phyloP scores from a whole-genome alignment of 2,888 invertebrate genomes.

The Drosophila niveifrons region DNA sequence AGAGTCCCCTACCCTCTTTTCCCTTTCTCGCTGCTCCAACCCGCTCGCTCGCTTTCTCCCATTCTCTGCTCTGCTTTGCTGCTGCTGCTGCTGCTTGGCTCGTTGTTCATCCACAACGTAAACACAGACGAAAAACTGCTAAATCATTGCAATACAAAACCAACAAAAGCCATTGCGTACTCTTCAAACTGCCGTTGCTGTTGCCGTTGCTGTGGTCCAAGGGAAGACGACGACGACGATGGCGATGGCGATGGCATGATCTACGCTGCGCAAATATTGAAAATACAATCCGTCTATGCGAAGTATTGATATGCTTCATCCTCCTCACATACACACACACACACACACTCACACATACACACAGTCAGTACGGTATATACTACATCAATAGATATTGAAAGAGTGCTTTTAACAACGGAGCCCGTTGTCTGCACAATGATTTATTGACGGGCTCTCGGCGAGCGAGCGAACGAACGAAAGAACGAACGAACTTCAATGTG shows the following conservation, averaged over 20 bases:
- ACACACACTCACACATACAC: conserved; percentile 26
- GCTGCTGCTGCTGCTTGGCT: neutral
- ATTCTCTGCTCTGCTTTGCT: neutral
- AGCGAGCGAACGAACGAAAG: conserved; percentile 31
- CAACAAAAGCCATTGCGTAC: conserved; percentile 70
- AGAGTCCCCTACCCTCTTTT: neutral
- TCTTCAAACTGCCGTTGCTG: conserved; percentile 14
- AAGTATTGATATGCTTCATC: conserved; percentile 73
- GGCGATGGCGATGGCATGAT: conserved; percentile 40
- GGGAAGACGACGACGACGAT: neutral
- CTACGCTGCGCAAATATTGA: conserved; percentile 78
- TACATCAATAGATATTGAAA: conserved; percentile 30
- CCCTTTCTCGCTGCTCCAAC: neutral
- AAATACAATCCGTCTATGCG: conserved; percentile 79
- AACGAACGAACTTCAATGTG: conserved; percentile 47
- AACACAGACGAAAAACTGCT: conserved; percentile 81
- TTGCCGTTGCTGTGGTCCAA: neutral
- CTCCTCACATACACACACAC: conserved; percentile 43
- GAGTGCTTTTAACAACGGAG: conserved; percentile 74
- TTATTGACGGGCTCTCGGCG: conserved; percentile 67
- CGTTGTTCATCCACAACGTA: conserved; percentile 75
- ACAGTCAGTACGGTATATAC: neutral
- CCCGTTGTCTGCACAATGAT: conserved; percentile 73
- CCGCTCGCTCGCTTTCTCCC: neutral
- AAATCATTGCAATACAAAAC: conserved; percentile 81